Base-by-base conservation (phyloP, 2,888 invertebrate species). In the Dryomyza anilis region DNA sequence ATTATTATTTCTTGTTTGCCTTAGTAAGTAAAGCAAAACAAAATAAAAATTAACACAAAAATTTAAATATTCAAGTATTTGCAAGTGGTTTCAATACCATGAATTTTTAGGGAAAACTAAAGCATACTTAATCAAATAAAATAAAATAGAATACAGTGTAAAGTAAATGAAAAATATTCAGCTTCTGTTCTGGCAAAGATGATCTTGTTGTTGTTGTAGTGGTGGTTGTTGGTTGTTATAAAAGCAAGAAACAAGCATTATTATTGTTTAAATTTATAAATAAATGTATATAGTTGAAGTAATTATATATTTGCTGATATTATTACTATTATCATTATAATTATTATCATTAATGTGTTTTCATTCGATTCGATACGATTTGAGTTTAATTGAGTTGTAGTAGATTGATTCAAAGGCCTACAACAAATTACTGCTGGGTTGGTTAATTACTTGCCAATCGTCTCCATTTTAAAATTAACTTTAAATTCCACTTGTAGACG, bases 311-410 rank as follows among this genome's bases (percentile, higher is more conserved):
- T 64, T 63, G 39, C 33, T 66, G 59, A 61, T 67, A 67, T 67
- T 68, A 69, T 60, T 70, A 65, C 67, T 64, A 63, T 63, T 53
- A 65, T 70, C 70, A 67, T 70, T 67, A 67, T 71, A 66, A 68
- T 70, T 68, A 69, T 67, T 65, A 67, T 69, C 67, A 67, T 55
- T 61, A 25, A 14, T 48, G 27, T 23, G 21, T 29, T 45, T 60
- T 25, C 12, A 60, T 23, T n/a, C 36, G 60, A 60, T 60, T 60
- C n/a, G n/a, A n/a, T n/a, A n/a, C n/a, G n/a, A n/a, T n/a, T n/a
- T n/a, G n/a, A n/a, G n/a, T n/a, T n/a, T n/a, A n/a, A n/a, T n/a
- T n/a, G n/a, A n/a, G n/a, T n/a, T n/a, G n/a, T n/a, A n/a, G n/a
- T n/a, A n/a, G n/a, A n/a, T n/a, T 52, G 23, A 33, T 60, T 36